Evolutionary conservation across 2,888 invertebrate species (phyloP), one percentile per base, ranked within the genome.

Genomic region (Agriotes lineatus): DNA sequence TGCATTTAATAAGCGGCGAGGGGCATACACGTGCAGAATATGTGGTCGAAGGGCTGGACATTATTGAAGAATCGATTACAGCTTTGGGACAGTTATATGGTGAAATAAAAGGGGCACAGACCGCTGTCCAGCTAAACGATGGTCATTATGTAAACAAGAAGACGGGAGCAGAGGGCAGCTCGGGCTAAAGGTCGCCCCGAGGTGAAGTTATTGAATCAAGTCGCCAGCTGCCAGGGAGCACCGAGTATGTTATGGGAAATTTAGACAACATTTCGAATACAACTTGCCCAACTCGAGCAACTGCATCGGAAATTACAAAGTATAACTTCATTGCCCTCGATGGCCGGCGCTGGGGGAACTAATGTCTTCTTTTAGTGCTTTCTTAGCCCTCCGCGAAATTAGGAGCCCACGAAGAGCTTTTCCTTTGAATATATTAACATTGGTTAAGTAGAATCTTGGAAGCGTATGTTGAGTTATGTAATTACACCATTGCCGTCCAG

Each of bases 71-170:
- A 81, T 81, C 79, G 81, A 80, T 81, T 80, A 80, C 79, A 78
- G 77, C 79, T 78, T 75, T 77, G 80, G 80, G 79, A 79, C 79
- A 80, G 78, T 80, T 80, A 80, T 80, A 80, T 81, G 78, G 78
- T 78, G 78, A 79, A 80, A 80, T 80, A 81, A 80, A 80, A 79
- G 79, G 79, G 79, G 76, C 78, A 78, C 78, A 78, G 78, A 76
- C 78, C 81, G 75, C 81, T 79, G 78, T 78, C 79, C 79, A 74
- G 76, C 80, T 80, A 81, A 82, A 82, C 82, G 82, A 80, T 78
- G 72, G 82, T 82, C 82, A 82, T 82, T 82, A 82, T 82, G 82
- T 82, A 82, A 82, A 82, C 81, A 82, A 82, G 82, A 79, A 80
- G 80, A 80, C 78, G 80, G 77, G 77, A 78, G 74, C 73, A 77